Base-by-base conservation (phyloP, 1,140 invertebrate species). In the Nasonia vitripennis region DNA sequence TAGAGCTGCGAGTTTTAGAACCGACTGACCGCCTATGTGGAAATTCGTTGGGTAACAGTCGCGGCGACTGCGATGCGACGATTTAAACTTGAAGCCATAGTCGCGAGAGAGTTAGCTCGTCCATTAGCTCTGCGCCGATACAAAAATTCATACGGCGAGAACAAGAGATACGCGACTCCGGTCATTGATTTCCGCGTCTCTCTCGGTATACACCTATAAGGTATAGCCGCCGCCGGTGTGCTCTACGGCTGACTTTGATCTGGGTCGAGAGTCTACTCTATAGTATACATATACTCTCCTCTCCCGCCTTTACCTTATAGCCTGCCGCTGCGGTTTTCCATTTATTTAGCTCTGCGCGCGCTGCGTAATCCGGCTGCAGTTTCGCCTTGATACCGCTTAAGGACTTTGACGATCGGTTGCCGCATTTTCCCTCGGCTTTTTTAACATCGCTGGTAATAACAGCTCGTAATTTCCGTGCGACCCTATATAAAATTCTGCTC, bases 161-260 rank as follows among this genome's bases (percentile, higher is more conserved):
- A 31, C 12, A 37, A 37, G 6, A 17, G 17, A 2, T 31, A 45
- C 41, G 14, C 67, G 7, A 75, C 48, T 75, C 71, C 51, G 81
- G 51, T 67, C 81, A 83, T 83, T 68, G 81, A 83, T 83, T 82
- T 82, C 70, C 71, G 45, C 71, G 27, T 17, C 5, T 55, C 48
- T 2, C 17, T 14, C 51, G 11, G 12, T 27, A 27, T 55, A 55
- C 3, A 17, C 3, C 17, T 62, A 62, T 62, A 62, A 41, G 41
- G 41, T 45, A 45, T 45, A 45, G 9, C 41, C 1, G 6, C 41
- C 5, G n/a, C 51, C 2, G 17, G 12, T 55, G 1, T 27, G 27
- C 27, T 27, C 17, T 62, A 62, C 17, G 17, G 4, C 55, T 62
- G 55, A n/a, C 55, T 62, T 62, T 62, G 55, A 62, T 62, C 55